These are phyloP conservation scores for Aphrocallistes beatrix DNA, from an alignment of 37 sponge, comb jelly and placozoan genomes.

Conservation along the genomic window DNA sequence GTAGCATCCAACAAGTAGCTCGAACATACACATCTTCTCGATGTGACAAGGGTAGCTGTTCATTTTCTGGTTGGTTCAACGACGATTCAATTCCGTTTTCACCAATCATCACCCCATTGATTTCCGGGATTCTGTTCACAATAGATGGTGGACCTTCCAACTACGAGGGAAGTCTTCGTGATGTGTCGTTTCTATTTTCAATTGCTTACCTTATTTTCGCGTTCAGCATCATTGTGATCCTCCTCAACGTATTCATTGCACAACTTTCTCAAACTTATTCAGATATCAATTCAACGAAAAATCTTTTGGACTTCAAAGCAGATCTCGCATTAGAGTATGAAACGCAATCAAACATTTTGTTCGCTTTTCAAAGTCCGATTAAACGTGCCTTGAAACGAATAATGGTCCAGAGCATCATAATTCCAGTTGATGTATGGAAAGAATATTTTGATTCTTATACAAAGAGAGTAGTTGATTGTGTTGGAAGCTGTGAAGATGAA, in stretches of 20 bases:
- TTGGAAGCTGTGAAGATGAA: no score
- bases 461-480: no score
- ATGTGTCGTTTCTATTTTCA: background rate
- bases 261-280: background rate
- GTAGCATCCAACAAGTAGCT: background rate
- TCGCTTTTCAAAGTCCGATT: background rate
- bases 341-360: background rate
- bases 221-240: background rate
- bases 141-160: background rate
- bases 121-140: background rate
- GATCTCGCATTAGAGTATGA: background rate
- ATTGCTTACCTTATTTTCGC: background rate
- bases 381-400: background rate
- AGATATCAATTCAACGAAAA: background rate
- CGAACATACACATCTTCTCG: background rate
- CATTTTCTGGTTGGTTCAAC: background rate
- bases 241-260: background rate
- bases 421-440: background rate
- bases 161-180: constrained; percentile 1
- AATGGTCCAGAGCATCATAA: background rate
- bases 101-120: background rate
- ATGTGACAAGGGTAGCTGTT: background rate
- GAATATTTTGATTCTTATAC: no score
- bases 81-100: background rate
- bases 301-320: background rate